A percentile compares a stretch with the other conserved stretches of the same genome.
These are phyloP conservation scores for Brachyrhaphis roseni DNA, from an alignment of 2,797 vertebrate genomes.

Conservation along the genomic window DNA sequence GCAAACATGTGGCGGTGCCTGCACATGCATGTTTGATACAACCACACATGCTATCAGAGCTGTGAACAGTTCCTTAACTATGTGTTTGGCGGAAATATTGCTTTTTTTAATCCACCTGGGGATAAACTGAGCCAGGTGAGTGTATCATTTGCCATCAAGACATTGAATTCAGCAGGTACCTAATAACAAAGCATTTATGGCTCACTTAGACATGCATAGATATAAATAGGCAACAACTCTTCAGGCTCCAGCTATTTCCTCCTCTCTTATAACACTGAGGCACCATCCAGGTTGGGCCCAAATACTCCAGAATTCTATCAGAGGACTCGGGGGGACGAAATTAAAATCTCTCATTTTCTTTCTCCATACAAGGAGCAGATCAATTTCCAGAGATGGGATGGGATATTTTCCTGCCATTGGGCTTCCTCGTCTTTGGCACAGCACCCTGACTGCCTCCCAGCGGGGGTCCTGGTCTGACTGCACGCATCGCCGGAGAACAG, in stretches of 20 bases:
- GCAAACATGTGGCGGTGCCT: constrained; percentile 8
- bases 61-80: constrained; percentile 19
- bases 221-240: constrained; percentile 66
- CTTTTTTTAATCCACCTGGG: constrained; percentile 70
- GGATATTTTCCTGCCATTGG: constrained; percentile 85
- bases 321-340: constrained; percentile 78
- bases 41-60: constrained; percentile 44
- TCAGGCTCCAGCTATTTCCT: constrained; percentile 65
- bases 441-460: constrained; percentile 83
- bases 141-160: constrained; percentile 77
- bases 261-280: constrained; percentile 69
- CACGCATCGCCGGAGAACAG: constrained; percentile 83
- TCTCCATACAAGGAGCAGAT: constrained; percentile 84
- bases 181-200: constrained; percentile 80
- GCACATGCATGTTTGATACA: constrained; percentile 16
- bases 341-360: constrained; percentile 86
- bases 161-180: constrained; percentile 79
- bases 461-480: constrained; percentile 78
- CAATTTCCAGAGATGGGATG: constrained; percentile 86
- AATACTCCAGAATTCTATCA: constrained; percentile 79
- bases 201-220: constrained; percentile 81
- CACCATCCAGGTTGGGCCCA: constrained; percentile 68
- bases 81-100: constrained; percentile 43
- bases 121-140: constrained; percentile 69
- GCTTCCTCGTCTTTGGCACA: constrained; percentile 81